A percentile compares a stretch with the other conserved stretches of the same genome.
Evolutionary conservation across 2,797 vertebrate species (phyloP).

Genomic region (Sorex maritimensis): DNA sequence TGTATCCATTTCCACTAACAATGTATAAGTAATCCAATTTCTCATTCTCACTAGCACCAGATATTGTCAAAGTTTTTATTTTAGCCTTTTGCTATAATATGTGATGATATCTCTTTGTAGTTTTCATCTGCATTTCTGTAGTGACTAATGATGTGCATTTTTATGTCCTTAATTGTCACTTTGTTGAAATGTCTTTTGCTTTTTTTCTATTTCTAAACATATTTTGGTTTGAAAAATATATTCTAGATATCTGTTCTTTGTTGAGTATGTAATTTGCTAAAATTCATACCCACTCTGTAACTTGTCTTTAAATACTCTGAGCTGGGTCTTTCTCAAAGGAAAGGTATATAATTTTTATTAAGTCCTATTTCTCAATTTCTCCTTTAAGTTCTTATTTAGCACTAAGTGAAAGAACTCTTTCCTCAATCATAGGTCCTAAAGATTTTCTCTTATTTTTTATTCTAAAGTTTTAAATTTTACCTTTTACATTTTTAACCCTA

Average conservation of each 20-base stretch:
- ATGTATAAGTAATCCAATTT: too few species aligned
- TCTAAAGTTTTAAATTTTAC: not conserved
- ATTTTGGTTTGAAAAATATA: not conserved
- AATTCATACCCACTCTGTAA: not conserved
- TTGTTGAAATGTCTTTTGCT: not conserved
- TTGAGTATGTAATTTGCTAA: constrained; percentile 6
- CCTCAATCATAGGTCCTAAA: not conserved
- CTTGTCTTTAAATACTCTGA: constrained; percentile 34
- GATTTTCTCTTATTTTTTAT: not conserved
- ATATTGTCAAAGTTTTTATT: not conserved
- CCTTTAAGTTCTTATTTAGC: not conserved
- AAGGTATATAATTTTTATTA: too few species aligned
- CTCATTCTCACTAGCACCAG: constrained; percentile 4
- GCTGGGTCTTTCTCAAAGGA: not conserved
- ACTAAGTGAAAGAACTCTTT: not conserved
- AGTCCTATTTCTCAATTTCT: too few species aligned
- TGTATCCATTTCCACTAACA: too few species aligned
- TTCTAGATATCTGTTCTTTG: constrained; percentile 9
- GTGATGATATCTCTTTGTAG: too few species aligned
- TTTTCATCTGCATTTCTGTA: not conserved
- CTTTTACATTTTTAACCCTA: not conserved
- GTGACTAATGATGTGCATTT: not conserved
- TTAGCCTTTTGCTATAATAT: not conserved
- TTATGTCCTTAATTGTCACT: not conserved
- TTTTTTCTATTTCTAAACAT: constrained; percentile 32